Conservation (phyloP, 2,113 vertebrate genomes). For the Odobenus rosmarus region DNA sequence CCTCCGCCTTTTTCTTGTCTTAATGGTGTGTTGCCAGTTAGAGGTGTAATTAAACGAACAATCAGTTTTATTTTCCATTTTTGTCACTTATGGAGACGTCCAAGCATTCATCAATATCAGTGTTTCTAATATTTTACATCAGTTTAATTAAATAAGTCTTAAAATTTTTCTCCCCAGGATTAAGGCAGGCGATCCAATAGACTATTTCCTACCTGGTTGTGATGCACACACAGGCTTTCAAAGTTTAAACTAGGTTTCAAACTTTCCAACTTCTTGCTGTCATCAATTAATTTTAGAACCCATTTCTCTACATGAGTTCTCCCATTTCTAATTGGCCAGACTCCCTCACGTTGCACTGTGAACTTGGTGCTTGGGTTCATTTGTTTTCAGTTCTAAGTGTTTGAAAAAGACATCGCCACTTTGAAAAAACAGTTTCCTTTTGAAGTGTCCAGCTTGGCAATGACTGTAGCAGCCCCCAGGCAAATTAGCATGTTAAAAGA, state of each 20-base stretch:
- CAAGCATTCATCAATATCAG: slow-evolving; percentile 69
- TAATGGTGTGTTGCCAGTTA: neutral
- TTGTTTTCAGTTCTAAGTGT: slow-evolving; percentile 83
- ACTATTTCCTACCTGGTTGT: neutral
- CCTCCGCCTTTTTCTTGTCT: neutral
- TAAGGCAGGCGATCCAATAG: slow-evolving; percentile 18
- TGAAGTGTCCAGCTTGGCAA: slow-evolving; percentile 88
- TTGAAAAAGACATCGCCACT: slow-evolving; percentile 85
- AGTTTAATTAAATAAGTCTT: slow-evolving; percentile 67
- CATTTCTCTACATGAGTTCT: slow-evolving; percentile 67
- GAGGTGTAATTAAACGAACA: slow-evolving; percentile 66
- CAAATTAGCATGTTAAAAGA: slow-evolving; percentile 94
- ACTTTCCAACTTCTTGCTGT: slow-evolving; percentile 58
- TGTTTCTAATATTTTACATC: slow-evolving; percentile 73
- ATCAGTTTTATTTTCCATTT: slow-evolving; percentile 75
- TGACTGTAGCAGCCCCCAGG: slow-evolving; percentile 89
- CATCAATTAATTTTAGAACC: neutral
- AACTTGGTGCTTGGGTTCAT: slow-evolving; percentile 82
- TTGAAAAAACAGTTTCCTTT: slow-evolving; percentile 90
- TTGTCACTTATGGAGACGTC: slow-evolving; percentile 66
- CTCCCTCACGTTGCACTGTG: slow-evolving; percentile 32
- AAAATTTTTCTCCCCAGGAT: slow-evolving; percentile 68
- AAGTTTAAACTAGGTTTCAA: slow-evolving; percentile 11
- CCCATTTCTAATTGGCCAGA: slow-evolving; percentile 47
- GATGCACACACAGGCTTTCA: neutral